Conservation (phyloP, 2,797 vertebrate genomes). For the Tapera naevia region DNA sequence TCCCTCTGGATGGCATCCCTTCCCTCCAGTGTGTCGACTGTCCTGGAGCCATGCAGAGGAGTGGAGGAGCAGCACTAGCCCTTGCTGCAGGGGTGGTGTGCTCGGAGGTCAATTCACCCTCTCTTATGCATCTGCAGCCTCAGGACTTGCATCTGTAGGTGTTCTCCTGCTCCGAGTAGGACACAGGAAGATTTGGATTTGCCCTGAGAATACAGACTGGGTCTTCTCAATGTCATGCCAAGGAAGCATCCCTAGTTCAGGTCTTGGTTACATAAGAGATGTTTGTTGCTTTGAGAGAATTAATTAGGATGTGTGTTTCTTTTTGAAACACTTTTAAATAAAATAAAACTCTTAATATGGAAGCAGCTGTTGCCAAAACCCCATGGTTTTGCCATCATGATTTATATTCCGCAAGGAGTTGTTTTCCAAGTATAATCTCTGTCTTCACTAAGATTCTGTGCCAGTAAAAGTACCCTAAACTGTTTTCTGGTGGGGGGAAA, state of each 20-base stretch:
- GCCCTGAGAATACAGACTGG: not conserved
- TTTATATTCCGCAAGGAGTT: not conserved
- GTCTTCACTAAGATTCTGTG: not conserved
- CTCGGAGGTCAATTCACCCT: fast-evolving
- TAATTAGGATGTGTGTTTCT: not conserved
- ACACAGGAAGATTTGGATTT: not conserved
- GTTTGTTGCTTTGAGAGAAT: not conserved
- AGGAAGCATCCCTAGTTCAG: not conserved
- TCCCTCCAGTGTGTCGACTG: too few species aligned
- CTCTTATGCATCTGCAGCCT: not conserved
- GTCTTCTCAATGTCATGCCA: not conserved
- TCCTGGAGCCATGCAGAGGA: not conserved
- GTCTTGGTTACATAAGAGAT: not conserved
- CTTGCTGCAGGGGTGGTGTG: too few species aligned
- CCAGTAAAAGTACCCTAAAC: not conserved
- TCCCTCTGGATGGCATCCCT: too few species aligned
- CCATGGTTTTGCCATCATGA: not conserved
- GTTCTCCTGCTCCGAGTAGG: not conserved
- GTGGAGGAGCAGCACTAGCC: not conserved
- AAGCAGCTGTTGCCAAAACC: not conserved
- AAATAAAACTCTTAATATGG: not conserved
- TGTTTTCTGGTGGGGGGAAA: not conserved
- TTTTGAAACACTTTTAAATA: not conserved
- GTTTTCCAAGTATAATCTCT: not conserved
- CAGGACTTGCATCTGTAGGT: not conserved